Conservation (phyloP, 2,113 vertebrate genomes). For the Talpa occidentalis region DNA sequence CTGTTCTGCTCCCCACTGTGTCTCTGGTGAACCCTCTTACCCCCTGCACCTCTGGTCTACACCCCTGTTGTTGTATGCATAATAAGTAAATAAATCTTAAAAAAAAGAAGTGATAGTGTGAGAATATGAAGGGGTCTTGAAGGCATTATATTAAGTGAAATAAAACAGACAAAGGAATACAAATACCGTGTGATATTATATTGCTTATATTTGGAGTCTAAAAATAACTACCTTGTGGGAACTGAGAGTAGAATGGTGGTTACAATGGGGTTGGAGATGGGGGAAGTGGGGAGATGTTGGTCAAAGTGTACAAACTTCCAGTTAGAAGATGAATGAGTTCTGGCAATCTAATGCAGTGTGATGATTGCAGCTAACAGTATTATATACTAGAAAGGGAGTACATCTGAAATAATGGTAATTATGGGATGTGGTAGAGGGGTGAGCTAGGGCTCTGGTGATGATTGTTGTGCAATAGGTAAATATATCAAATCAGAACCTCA, state of each 20-base stretch:
- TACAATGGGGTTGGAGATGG: not conserved
- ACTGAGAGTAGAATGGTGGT: not conserved
- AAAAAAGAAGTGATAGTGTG: too few relatives aligned
- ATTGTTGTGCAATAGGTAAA: not conserved
- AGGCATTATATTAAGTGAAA: too few relatives aligned
- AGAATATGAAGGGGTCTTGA: too few relatives aligned
- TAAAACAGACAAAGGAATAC: too few relatives aligned
- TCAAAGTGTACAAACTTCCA: not conserved
- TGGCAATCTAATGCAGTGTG: not conserved
- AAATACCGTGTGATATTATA: too few relatives aligned
- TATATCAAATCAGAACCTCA: not conserved
- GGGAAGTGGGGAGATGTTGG: not conserved
- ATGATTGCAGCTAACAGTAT: not conserved
- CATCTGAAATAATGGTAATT: not conserved
- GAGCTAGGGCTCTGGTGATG: not conserved
- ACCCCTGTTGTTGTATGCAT: too few relatives aligned
- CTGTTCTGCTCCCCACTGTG: too few relatives aligned
- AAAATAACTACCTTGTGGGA: not conserved
- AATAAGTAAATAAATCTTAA: too few relatives aligned
- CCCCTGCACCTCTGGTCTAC: too few relatives aligned
- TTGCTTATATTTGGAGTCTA: not conserved
- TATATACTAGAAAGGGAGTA: not conserved
- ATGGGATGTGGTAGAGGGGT: not conserved
- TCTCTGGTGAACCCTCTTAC: too few relatives aligned
- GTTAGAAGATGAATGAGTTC: not conserved